Evolutionary conservation across 2,888 invertebrate genomes (phyloP).

Genomic region (Sipha maydis): DNA sequence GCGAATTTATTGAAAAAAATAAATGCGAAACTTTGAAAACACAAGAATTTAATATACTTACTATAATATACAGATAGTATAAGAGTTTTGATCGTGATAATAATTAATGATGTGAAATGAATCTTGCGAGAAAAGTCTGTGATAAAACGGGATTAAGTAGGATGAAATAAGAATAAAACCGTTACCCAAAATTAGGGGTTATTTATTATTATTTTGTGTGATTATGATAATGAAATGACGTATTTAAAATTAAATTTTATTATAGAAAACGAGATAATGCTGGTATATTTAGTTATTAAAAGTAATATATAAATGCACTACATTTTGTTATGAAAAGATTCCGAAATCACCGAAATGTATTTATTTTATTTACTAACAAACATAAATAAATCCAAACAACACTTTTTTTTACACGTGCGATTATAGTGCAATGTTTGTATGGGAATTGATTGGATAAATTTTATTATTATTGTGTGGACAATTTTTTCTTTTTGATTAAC

Average conservation of each 20-base stretch:
- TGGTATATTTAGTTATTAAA: neutral
- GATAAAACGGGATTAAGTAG: neutral
- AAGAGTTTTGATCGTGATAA: neutral
- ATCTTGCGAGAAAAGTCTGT: neutral
- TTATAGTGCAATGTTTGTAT: neutral
- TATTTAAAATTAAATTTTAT: neutral
- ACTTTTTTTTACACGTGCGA: too few relatives aligned
- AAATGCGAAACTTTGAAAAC: neutral
- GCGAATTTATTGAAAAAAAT: neutral
- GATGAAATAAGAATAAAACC: neutral
- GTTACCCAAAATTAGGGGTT: neutral
- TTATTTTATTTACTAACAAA: neutral
- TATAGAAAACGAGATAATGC: neutral
- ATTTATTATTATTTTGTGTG: neutral
- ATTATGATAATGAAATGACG: slow-evolving; percentile 7
- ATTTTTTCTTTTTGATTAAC: too few relatives aligned
- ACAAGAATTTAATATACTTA: neutral
- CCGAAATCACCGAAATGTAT: neutral
- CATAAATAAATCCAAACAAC: neutral
- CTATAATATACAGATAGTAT: neutral
- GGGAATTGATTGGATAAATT: neutral
- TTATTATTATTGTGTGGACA: neutral
- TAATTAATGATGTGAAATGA: slow-evolving; percentile 3
- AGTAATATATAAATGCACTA: neutral
- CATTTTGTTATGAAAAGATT: neutral